Conservation (phyloP, 2,113 vertebrate genomes). For the Tonatia bakeri region DNA sequence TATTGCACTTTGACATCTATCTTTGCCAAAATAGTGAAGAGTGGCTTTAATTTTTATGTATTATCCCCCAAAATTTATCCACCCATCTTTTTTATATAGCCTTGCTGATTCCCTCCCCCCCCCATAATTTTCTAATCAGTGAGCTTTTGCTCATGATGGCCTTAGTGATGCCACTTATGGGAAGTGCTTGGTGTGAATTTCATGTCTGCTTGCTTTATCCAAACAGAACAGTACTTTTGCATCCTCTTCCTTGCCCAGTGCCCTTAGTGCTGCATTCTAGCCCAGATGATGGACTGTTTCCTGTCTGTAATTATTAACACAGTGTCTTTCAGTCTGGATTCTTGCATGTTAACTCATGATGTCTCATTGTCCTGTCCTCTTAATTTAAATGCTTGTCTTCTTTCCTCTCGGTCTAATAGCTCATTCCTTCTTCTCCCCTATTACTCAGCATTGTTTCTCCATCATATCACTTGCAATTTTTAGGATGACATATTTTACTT, state of each 20-base stretch:
- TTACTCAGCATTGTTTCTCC: slow-evolving; percentile 55
- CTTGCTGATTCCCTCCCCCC: background rate
- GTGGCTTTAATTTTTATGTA: background rate
- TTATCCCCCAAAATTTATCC: slow-evolving; percentile 8
- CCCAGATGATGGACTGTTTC: slow-evolving; percentile 45
- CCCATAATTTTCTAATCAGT: slow-evolving; percentile 49
- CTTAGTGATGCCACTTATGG: slow-evolving; percentile 26
- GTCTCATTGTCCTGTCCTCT: slow-evolving; percentile 37
- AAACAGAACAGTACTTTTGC: slow-evolving; percentile 16
- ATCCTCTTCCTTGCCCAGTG: background rate
- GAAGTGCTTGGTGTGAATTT: slow-evolving; percentile 50
- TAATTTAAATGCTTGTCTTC: slow-evolving; percentile 57
- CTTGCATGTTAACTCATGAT: slow-evolving; percentile 17
- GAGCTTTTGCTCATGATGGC: slow-evolving; percentile 63
- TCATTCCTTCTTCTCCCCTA: slow-evolving; percentile 35
- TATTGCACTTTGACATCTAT: background rate
- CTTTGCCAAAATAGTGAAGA: background rate
- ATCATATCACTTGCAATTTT: slow-evolving; percentile 48
- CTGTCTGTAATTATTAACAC: slow-evolving; percentile 51
- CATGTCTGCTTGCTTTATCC: slow-evolving; percentile 40
- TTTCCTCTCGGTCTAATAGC: slow-evolving; percentile 37
- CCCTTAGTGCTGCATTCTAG: slow-evolving; percentile 4
- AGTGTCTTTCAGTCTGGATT: slow-evolving; percentile 56
- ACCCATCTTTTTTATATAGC: background rate
- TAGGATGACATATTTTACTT: slow-evolving; percentile 59